Conservation (phyloP, 2,113 vertebrate genomes). For the Pachyramphus minor region DNA sequence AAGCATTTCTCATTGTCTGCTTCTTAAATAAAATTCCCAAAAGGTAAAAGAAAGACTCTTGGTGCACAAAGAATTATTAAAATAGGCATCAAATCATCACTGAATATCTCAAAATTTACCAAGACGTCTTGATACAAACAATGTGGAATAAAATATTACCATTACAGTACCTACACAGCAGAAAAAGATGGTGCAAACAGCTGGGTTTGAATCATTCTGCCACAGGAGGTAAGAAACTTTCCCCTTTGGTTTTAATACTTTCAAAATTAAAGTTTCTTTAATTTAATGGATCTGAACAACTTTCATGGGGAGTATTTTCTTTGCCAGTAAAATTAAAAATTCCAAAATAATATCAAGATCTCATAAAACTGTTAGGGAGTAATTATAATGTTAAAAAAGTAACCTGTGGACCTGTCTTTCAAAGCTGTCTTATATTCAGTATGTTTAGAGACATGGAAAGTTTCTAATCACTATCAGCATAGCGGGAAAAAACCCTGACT, state of each 20-base stretch:
- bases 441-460: background rate
- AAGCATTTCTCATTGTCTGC: background rate
- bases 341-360: background rate
- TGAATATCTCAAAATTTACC: background rate
- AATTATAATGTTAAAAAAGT: background rate
- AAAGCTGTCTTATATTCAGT: background rate
- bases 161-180: background rate
- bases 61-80: background rate
- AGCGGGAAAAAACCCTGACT: background rate
- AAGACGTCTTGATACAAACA: background rate
- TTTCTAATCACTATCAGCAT: background rate
- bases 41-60: background rate
- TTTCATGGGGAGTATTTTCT: background rate
- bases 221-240: background rate
- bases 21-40: background rate
- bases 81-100: background rate
- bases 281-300: background rate
- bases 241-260: background rate
- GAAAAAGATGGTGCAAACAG: background rate
- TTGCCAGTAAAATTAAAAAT: background rate
- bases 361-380: background rate
- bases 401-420: background rate
- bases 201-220: background rate
- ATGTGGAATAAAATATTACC: background rate
- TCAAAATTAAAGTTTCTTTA: background rate